Conservation (phyloP, 2,888 invertebrate genomes). For the Drosophila yooni region DNA sequence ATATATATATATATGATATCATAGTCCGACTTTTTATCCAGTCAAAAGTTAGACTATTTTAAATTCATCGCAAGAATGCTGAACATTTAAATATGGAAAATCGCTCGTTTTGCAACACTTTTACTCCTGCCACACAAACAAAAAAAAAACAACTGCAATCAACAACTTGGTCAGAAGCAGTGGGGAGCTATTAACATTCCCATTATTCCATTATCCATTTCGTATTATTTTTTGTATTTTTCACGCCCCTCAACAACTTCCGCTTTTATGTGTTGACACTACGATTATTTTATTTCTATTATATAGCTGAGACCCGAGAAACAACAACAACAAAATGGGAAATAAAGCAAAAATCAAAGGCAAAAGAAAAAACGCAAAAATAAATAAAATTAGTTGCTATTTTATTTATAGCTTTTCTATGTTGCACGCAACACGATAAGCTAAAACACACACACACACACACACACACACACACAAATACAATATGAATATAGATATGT, state of each 20-base stretch:
- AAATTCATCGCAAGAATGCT: no score
- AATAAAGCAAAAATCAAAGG: slow-evolving; percentile 7
- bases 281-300: slow-evolving; percentile 73
- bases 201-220: neutral
- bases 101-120: neutral
- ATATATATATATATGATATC: no score
- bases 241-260: slow-evolving; percentile 21
- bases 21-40: rapidly evolving
- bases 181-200: neutral
- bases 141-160: neutral
- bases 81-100: neutral
- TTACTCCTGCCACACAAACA: neutral
- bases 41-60: no score
- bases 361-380: slow-evolving; percentile 35
- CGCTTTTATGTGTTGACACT: slow-evolving; percentile 53
- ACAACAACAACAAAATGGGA: neutral
- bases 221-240: slow-evolving; percentile 4
- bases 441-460: slow-evolving; percentile 10
- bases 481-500: slow-evolving; percentile 1
- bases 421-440: slow-evolving; percentile 51
- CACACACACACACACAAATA: slow-evolving; percentile 11
- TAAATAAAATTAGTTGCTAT: slow-evolving; percentile 82
- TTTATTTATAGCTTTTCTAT: slow-evolving; percentile 71
- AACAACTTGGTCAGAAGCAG: slow-evolving; percentile 1
- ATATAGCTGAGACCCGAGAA: neutral